phyloP scores from a whole-genome alignment of 2,797 vertebrate species.

The Anolis apletophallus region DNA sequence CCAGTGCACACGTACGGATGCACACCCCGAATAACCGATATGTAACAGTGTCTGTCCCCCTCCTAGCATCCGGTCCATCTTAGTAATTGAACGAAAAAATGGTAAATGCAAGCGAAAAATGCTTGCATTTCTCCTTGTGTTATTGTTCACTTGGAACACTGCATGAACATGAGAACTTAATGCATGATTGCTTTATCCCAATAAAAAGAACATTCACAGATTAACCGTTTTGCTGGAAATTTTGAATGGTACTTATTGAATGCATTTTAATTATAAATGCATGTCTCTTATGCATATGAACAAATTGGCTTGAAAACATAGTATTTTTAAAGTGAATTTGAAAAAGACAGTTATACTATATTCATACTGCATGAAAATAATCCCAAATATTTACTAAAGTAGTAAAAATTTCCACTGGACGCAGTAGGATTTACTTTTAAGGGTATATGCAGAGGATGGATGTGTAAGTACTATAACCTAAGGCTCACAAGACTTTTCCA shows the following conservation, averaged over 20 bases:
- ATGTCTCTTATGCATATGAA: conserved; percentile 4
- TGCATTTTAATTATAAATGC: background rate
- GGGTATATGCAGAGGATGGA: background rate
- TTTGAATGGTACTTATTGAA: conserved; percentile 2
- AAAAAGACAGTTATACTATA: background rate
- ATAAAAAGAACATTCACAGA: background rate
- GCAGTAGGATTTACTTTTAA: background rate
- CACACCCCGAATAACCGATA: conserved; percentile 63
- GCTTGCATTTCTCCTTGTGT: background rate
- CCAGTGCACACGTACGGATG: conserved; percentile 46
- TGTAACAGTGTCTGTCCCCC: conserved; percentile 44
- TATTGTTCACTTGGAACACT: conserved; percentile 18
- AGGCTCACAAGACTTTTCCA: no score
- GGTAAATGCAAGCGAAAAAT: conserved; percentile 9
- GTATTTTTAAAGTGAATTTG: background rate
- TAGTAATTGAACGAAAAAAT: background rate
- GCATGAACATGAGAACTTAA: background rate
- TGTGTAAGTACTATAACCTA: background rate
- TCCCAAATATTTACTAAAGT: background rate
- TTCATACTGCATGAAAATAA: background rate
- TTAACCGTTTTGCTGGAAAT: background rate
- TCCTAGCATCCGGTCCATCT: conserved; percentile 12
- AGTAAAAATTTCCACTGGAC: background rate
- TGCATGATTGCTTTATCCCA: background rate
- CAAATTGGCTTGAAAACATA: background rate